Base-by-base conservation (phyloP, 2,113 vertebrate genomes). In the Stigmatopora nigra region DNA sequence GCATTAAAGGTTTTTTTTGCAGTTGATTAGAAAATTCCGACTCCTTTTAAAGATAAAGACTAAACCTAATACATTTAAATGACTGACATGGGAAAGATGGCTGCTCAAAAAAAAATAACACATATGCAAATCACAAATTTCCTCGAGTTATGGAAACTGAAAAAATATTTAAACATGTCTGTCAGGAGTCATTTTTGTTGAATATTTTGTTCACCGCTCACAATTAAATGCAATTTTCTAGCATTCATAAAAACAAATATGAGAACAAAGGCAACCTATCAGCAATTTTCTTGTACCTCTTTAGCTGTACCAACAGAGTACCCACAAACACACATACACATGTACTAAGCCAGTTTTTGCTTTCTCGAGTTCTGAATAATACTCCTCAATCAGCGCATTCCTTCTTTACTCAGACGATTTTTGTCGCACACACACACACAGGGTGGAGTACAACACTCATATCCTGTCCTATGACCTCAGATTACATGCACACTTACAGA, bases 311-410 rank as follows among this genome's bases (percentile, higher is more conserved):
- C 84, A 86, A 82, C 83, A 85, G 79, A 72, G 60, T 41, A 84
- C 10, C 82, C 68, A 74, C 64, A 72, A 66, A 62, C 31, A 66
- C 73, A 82, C 8, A n/a, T n/a, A 83, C 68, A 74, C 66, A 72
- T 68, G 61, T 36, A 68, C 73, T 78, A 84, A 84, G 77, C 88
- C 83, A 89, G 81, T 86, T 87, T 86, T 79, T 78, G 15, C 67
- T 70, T 67, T 72, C 69, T 62, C 7, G n/a, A 3, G 61, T 38
- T 81, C 74, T 71, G 65, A 41, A 17, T 17, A 63, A 61, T 69
- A 65, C 73, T 83, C 77, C 84, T 87, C 86, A 87, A 88, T 90
- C 90, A 88, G 87, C 88, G 87, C 88, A 91, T 90, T 90, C 88
- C 88, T 87, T 65, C 68, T 82, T 78, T 71, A 83, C 78, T 82